These are phyloP conservation scores for Parochlus steinenii DNA, from an alignment of 2,888 invertebrate species.

Conservation along the genomic window DNA sequence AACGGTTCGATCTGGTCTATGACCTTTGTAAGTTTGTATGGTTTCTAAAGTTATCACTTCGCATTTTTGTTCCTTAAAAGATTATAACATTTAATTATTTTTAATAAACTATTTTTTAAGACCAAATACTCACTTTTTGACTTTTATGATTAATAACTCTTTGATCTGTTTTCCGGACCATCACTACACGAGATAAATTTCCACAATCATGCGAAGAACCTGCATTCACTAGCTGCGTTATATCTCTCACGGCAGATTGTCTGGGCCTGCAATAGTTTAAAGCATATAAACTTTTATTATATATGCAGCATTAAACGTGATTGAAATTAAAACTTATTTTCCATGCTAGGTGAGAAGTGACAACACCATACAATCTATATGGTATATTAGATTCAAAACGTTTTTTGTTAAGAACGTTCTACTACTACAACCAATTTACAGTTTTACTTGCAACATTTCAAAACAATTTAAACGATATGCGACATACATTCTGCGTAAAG, in stretches of 20 bases:
- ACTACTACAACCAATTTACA: no score
- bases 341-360: no score
- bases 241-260: slow-evolving; percentile 19
- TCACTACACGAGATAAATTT: slow-evolving; percentile 42
- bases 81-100: slow-evolving; percentile 7
- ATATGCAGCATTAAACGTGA: no score
- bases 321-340: no score
- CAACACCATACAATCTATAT: no score
- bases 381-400: no score
- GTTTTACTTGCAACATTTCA: no score
- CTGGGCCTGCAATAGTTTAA: slow-evolving; percentile 19
- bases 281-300: no score
- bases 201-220: slow-evolving; percentile 27
- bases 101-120: slow-evolving; percentile 2
- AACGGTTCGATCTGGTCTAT: slow-evolving; percentile 43
- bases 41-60: slow-evolving; percentile 48
- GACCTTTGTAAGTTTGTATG: slow-evolving; percentile 45
- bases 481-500: no score
- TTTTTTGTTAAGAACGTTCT: no score
- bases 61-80: slow-evolving; percentile 38
- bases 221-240: slow-evolving; percentile 19
- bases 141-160: slow-evolving; percentile 43
- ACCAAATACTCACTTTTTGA: slow-evolving; percentile 31
- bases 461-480: no score
- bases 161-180: slow-evolving; percentile 51